These are phyloP conservation scores for Pedionomus torquatus DNA, from an alignment of 2,113 vertebrate species.

Conservation along the genomic window DNA sequence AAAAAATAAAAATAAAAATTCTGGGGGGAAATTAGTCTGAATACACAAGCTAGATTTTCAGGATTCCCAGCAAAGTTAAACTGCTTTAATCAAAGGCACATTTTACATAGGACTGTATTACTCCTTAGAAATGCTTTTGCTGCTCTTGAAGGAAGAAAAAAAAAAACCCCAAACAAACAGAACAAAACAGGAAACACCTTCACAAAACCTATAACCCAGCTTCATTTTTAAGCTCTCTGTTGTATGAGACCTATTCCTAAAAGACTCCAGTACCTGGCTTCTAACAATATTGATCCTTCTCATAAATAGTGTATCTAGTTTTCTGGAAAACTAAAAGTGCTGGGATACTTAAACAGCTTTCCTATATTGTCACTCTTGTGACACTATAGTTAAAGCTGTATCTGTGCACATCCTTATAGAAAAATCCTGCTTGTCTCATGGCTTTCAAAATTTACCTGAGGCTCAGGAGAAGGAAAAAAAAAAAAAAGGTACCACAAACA, in stretches of 20 bases:
- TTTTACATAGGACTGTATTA: not conserved
- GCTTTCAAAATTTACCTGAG: not conserved
- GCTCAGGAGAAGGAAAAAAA: not conserved
- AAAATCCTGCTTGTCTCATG: not conserved
- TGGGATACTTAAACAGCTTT: constrained; percentile 42
- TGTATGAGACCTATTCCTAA: constrained; percentile 56
- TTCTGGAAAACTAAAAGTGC: constrained; percentile 47
- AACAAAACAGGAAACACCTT: not conserved
- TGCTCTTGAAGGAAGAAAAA: not conserved
- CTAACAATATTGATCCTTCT: constrained; percentile 63
- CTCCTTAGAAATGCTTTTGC: not conserved
- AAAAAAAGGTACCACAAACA: not conserved
- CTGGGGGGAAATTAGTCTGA: constrained; percentile 67
- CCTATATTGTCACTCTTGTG: not conserved
- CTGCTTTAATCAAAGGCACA: not conserved
- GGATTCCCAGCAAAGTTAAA: constrained; percentile 49
- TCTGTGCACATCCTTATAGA: not conserved
- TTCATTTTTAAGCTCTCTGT: constrained; percentile 16
- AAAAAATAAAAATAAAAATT: not conserved
- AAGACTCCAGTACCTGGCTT: constrained; percentile 50
- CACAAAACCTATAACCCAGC: not conserved
- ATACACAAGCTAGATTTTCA: constrained; percentile 47
- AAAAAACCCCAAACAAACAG: not conserved
- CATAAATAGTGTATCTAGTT: constrained; percentile 67
- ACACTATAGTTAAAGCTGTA: not conserved